Base-by-base conservation (phyloP, 2,888 invertebrate genomes). In the Pristionchus japonicus region DNA sequence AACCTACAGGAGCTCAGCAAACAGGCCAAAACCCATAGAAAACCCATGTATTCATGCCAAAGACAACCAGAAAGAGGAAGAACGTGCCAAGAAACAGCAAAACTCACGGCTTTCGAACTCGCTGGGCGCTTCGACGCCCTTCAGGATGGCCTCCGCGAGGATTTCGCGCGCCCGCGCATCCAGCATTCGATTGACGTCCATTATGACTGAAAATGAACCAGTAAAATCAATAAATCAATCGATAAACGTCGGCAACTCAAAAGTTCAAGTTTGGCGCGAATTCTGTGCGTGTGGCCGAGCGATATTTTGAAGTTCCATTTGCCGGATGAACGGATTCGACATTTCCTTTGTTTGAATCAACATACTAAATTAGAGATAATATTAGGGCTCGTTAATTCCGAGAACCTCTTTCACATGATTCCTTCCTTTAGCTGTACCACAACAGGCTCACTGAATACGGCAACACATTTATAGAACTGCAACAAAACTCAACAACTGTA, bases 401-500 rank as follows among this genome's bases (percentile, higher is more conserved):
- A 43, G 43, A 43, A 43, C 43, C 43, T 43, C 43, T 43, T 43
- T 43, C n/a, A 43, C 43, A 43, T n/a, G n/a, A n/a, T n/a, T n/a
- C n/a, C n/a, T 11, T 43, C 43, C 43, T 43, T 9, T 52, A 6
- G 52, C 52, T 3, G 9, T 23, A 23, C 17, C 3, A 9, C 64
- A 61, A 61, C 61, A 23, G n/a, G 3, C 23, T n/a, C n/a, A n/a
- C n/a, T n/a, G n/a, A n/a, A 61, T 27, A 37, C 70, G 70, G 34
- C 37, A 37, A 70, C 15, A 34, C 15, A 70, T 77, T 77, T 77
- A 47, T 77, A 43, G 77, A 40, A 27, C 40, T n/a, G 43, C 40
- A 77, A 77, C 77, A 77, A 77, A 77, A 77, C 77, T 77, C 77
- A 77, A 77, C 47, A 77, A 77, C 11, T 43, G 3, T 31, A 4